phyloP scores from a whole-genome alignment of 30 jellyfish, hydroid and myxozoan species.

The Turritopsis rubra region DNA sequence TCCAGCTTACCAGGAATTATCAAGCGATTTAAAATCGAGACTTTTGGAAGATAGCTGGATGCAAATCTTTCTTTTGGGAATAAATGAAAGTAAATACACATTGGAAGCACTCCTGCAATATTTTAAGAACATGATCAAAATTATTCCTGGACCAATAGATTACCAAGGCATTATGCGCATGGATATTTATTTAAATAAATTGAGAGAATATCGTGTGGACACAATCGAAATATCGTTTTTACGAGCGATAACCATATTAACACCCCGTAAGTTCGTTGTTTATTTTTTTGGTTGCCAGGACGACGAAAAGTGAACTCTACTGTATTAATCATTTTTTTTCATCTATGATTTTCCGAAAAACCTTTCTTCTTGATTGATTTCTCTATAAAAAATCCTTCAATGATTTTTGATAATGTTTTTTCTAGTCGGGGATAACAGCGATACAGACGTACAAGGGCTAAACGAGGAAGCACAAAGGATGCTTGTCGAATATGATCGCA shows the following conservation, averaged over 20 bases:
- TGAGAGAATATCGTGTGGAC: conserved; percentile 58
- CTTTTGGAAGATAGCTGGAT: conserved; percentile 76
- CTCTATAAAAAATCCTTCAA: neutral
- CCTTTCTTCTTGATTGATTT: neutral
- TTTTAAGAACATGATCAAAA: conserved; percentile 29
- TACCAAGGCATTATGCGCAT: conserved; percentile 38
- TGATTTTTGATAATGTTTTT: neutral
- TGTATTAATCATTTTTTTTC: neutral
- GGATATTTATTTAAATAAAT: conserved; percentile 40
- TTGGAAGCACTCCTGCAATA: conserved; percentile 46
- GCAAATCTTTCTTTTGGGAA: conserved; percentile 52
- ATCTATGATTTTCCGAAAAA: neutral
- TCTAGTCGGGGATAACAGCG: neutral
- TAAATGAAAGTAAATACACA: conserved; percentile 43
- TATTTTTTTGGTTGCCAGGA: too few relatives aligned
- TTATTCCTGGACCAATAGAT: conserved; percentile 26
- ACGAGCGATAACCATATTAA: conserved; percentile 73
- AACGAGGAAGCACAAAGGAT: conserved; percentile 12
- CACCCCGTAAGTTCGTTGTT: conserved; percentile 55
- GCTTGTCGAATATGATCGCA: conserved; percentile 1
- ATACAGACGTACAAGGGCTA: neutral
- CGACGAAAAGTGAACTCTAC: too few relatives aligned
- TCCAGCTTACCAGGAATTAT: conserved; percentile 67
- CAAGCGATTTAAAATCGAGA: conserved; percentile 45
- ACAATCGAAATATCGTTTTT: conserved; percentile 69